Percentiles rank a stretch among this genome's conserved stretches.
Evolutionary conservation across 2,888 invertebrate genomes (phyloP).

Genomic region (Malachius bipustulatus): DNA sequence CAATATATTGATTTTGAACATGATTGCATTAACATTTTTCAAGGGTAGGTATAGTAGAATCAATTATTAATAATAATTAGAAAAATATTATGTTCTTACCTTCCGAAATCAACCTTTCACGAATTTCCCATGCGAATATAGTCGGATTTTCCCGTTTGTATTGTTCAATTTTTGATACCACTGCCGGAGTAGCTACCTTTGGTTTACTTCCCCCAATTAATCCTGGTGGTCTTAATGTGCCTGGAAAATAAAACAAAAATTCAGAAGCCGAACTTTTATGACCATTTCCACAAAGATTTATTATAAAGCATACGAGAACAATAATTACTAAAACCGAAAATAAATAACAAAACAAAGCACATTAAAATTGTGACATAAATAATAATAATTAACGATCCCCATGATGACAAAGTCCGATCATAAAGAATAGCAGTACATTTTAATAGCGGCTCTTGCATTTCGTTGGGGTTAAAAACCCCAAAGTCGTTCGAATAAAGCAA

Average conservation of each 20-base stretch:
- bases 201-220: conserved; percentile 93
- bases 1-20: too few species aligned
- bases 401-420: too few species aligned
- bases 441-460: too few species aligned
- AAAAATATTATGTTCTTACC: conserved; percentile 60
- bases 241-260: conserved; percentile 47
- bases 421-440: too few species aligned
- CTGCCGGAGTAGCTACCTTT: conserved; percentile 94
- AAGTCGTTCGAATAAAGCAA: too few species aligned
- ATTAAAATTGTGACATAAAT: too few species aligned
- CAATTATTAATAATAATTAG: too few species aligned
- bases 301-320: background rate
- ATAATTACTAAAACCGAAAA: background rate
- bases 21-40: too few species aligned
- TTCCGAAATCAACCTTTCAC: conserved; percentile 92
- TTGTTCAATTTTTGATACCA: conserved; percentile 95
- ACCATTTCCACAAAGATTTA: background rate
- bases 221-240: conserved; percentile 79
- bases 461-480: too few species aligned
- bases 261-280: background rate
- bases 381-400: too few species aligned
- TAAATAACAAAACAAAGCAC: background rate
- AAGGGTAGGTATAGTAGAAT: too few species aligned
- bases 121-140: conserved; percentile 98
- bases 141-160: conserved; percentile 97